phyloP scores from a whole-genome alignment of 1,140 invertebrate genomes.

The Procambarus clarkii region DNA sequence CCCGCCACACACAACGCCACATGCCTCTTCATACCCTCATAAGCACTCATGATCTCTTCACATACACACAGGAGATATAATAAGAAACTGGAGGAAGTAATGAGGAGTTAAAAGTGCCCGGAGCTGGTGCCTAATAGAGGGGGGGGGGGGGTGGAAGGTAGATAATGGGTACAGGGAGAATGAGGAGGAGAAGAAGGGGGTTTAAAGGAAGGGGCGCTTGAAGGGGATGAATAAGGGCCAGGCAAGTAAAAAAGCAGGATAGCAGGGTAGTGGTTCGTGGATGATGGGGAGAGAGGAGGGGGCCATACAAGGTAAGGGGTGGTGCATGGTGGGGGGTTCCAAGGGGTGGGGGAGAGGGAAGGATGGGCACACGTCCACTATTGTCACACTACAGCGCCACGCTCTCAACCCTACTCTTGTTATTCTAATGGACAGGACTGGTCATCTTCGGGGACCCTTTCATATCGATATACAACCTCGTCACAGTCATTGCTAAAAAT shows the following conservation, averaged over 20 bases:
- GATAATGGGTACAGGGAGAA: too few species aligned
- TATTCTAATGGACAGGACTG: conserved; percentile 66
- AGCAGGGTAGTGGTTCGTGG: too few species aligned
- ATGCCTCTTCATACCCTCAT: background rate
- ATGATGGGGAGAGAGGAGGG: too few species aligned
- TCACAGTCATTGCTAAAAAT: conserved; percentile 57
- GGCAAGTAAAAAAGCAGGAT: too few species aligned
- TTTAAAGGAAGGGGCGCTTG: too few species aligned
- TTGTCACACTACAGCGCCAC: conserved; percentile 49
- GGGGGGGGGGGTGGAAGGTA: too few species aligned
- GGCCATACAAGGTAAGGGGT: too few species aligned
- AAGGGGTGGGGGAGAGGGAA: background rate
- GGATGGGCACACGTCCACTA: conserved; percentile 23
- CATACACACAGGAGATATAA: background rate
- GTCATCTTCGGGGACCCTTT: conserved; percentile 58
- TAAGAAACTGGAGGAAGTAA: background rate
- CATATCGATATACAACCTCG: conserved; percentile 58
- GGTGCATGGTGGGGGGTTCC: too few species aligned
- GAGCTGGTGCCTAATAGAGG: background rate
- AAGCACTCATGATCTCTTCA: background rate
- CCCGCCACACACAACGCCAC: background rate
- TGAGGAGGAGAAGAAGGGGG: too few species aligned
- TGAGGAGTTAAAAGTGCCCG: background rate
- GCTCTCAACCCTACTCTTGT: conserved; percentile 64
- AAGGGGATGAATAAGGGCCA: too few species aligned